phyloP scores from a whole-genome alignment of 2,888 invertebrate species.

The Dendrolimus houi region DNA sequence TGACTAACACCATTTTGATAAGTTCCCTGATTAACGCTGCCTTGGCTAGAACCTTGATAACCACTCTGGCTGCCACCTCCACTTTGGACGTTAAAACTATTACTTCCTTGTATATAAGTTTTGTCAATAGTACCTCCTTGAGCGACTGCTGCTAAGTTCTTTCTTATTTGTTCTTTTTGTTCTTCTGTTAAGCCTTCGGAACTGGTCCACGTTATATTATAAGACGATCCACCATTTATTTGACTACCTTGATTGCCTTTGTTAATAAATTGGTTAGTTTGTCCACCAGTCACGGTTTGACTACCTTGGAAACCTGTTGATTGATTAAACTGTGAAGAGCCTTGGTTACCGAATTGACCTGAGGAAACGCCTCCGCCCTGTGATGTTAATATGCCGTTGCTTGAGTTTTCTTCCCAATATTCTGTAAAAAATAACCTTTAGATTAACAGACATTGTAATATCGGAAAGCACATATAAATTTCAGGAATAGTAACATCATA shows the following conservation, averaged over 20 bases:
- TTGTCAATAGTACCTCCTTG: constrained; percentile 11
- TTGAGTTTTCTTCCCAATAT: constrained; percentile 22
- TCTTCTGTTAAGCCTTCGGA: constrained; percentile 39
- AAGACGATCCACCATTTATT: constrained; percentile 8
- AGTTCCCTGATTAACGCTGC: constrained; percentile 20
- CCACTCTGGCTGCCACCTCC: constrained; percentile 5
- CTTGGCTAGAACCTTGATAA: constrained; percentile 16
- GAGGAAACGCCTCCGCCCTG: constrained; percentile 14
- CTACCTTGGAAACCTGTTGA: constrained; percentile 16
- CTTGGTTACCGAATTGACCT: constrained; percentile 17
- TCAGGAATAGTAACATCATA: too few species aligned
- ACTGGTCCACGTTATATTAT: constrained; percentile 40
- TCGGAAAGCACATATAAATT: too few species aligned
- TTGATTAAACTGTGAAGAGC: constrained; percentile 19
- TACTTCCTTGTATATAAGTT: constrained; percentile 7
- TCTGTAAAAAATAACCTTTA: constrained; percentile 15
- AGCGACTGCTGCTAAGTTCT: constrained; percentile 33
- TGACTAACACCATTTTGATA: constrained; percentile 21
- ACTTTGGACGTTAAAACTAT: constrained; percentile 16
- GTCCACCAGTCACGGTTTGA: constrained; percentile 9
- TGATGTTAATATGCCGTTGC: constrained; percentile 15
- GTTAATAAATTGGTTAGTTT: constrained; percentile 14
- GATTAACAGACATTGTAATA: background rate
- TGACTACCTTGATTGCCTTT: constrained; percentile 16
- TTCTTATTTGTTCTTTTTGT: constrained; percentile 46